Base-by-base conservation (phyloP, 2,888 invertebrate genomes). In the Beris morrisii region DNA sequence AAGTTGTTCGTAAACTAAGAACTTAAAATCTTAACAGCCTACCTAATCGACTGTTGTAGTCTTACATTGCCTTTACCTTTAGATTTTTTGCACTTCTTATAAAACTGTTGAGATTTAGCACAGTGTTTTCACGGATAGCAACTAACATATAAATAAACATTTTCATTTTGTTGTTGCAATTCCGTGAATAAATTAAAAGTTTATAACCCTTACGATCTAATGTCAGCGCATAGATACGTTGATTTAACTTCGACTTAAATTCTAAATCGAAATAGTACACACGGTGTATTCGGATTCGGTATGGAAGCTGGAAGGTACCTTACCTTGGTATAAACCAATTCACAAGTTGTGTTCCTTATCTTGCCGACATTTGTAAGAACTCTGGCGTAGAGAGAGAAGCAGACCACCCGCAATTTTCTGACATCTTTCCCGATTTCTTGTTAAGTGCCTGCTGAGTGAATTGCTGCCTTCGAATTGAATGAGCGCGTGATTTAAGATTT, bases 401-500 rank as follows among this genome's bases (percentile, higher is more conserved):
- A 48, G 68, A 68, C 68, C 68, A 68, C 68, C 68, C 68, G 66
- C 64, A 66, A 55, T 57, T 68, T 64, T 65, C 44, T 55, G 65
- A 31, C 54, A 59, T 65, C 67, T 55, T 61, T 45, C 38, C 58
- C 5, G 64, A 55, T 46, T 52, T 50, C 53, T 52, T 64, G 53
- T 48, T 59, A 65, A 56, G 64, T 67, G 64, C 67, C 64, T 55
- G 64, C 64, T 55, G 67, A 57, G 44, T 57, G 56, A 56, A 59
- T 59, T 59, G 58, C 58, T 48, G 46, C 61, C 38, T 22, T 5
- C 13, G 31, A 46, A 56, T 53, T 53, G 50, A 54, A 67, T 53
- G 46, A 59, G 65, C 71, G 70, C 70, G 69, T 71, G 71, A 71
- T 71, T 71, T 70, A 70, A 71, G 70, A 70, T 71, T 70, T 70